Base-by-base conservation (phyloP, 2,888 invertebrate genomes). In the Caenorhabditis zanzibari region DNA sequence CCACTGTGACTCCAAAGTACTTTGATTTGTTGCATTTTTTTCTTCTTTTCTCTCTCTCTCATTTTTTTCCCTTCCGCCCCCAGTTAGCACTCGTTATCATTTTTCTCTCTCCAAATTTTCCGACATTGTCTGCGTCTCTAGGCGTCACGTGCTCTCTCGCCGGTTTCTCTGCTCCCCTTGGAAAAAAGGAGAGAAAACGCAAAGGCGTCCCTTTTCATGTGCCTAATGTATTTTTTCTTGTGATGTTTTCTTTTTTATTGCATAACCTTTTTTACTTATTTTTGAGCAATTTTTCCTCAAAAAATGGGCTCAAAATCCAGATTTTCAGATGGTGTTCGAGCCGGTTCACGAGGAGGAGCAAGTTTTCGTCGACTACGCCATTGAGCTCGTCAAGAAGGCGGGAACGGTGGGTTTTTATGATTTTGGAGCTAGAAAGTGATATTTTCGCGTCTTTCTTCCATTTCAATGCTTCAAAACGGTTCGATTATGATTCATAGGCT, bases 371-470 rank as follows among this genome's bases (percentile, higher is more conserved):
- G 85, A 88, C 58, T 81, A 74, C 26, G 90, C 91, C 2, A 77
- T 90, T 14, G 86, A 88, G 26, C 52, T 91, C 35, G 89, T 89
- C 14, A 87, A 88, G 54, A 71, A 84, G 35, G 90, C 89, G n/a
- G 91, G 90, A 82, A 80, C 87, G 52, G 89, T 91, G 16, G 73
- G 85, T 19, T 5, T 12, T 19, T 7, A 10, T 2, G 19, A 47
- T 19, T 47, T 3, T 47, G 38, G 32, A 7, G n/a, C n/a, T n/a
- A n/a, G n/a, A n/a, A n/a, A n/a, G n/a, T n/a, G n/a, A n/a, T n/a
- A n/a, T n/a, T n/a, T n/a, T n/a, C n/a, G n/a, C n/a, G n/a, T n/a
- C n/a, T n/a, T n/a, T n/a, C n/a, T n/a, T n/a, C n/a, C n/a, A n/a
- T n/a, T n/a, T n/a, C n/a, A n/a, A n/a, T n/a, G n/a, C n/a, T n/a